These are phyloP conservation scores for Diadophis punctatus DNA, from an alignment of 2,113 vertebrate genomes.

Conservation along the genomic window DNA sequence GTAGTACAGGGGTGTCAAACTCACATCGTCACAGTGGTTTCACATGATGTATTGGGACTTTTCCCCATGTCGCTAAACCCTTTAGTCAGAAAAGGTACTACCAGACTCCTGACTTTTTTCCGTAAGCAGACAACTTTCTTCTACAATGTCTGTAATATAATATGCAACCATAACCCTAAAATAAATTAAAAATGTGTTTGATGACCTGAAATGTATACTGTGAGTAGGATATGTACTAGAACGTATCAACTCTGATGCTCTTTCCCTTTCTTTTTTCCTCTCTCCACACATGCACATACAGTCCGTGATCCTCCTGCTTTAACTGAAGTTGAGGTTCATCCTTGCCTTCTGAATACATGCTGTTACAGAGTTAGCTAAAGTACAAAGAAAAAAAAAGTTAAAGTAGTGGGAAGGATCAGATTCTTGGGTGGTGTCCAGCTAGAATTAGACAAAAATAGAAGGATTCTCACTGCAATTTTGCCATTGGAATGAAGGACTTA, in stretches of 20 bases:
- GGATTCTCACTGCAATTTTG: slow-evolving; percentile 77
- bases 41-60: no score
- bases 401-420: slow-evolving; percentile 74
- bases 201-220: slow-evolving; percentile 22
- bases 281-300: slow-evolving; percentile 14
- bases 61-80: no score
- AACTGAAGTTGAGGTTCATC: slow-evolving; percentile 67
- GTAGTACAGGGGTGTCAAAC: background rate
- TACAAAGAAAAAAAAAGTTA: slow-evolving; percentile 58
- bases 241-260: slow-evolving; percentile 19
- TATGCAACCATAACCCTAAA: background rate
- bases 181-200: background rate
- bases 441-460: slow-evolving; percentile 74
- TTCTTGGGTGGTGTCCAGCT: slow-evolving; percentile 80
- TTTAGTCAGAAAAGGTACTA: background rate
- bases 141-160: background rate
- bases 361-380: slow-evolving; percentile 66
- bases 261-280: background rate
- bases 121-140: background rate
- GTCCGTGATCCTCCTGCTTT: slow-evolving; percentile 59
- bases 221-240: slow-evolving; percentile 48
- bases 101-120: background rate
- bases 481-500: slow-evolving; percentile 72
- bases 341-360: slow-evolving; percentile 62
- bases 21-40: no score